phyloP scores from a whole-genome alignment of 2,797 vertebrate genomes.

The Periparus ater region DNA sequence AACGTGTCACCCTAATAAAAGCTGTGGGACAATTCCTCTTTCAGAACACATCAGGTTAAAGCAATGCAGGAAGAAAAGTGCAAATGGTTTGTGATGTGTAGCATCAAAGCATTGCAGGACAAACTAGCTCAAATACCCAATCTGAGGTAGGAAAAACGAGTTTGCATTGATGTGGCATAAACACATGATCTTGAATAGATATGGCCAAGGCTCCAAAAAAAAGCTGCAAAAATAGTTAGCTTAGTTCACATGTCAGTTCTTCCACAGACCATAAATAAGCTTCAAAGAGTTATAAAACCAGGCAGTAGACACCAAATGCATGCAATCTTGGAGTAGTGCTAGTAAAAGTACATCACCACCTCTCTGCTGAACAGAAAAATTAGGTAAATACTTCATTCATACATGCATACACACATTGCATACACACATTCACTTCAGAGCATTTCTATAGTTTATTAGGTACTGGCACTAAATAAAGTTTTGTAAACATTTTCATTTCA shows the following conservation, averaged over 20 bases:
- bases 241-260: neutral
- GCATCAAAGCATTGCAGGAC: neutral
- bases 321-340: neutral
- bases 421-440: neutral
- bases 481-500: conserved; percentile 56
- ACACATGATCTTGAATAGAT: neutral
- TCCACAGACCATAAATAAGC: conserved; percentile 12
- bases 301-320: conserved; percentile 7
- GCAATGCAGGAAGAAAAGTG: neutral
- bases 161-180: neutral
- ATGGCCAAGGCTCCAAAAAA: neutral
- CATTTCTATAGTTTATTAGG: neutral
- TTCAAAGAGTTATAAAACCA: conserved; percentile 36
- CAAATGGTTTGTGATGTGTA: neutral
- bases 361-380: neutral
- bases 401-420: rapidly evolving
- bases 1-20: neutral
- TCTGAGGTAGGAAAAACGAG: neutral
- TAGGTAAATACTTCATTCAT: neutral
- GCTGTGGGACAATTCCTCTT: neutral
- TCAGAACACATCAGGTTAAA: neutral
- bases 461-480: conserved; percentile 11
- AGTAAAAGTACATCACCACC: neutral
- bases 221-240: neutral
- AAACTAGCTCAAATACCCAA: neutral